A percentile compares a stretch with the other conserved stretches of the same genome.
Evolutionary conservation across 2,113 vertebrate species (phyloP).

Genomic region (Rhabdornis inornatus): DNA sequence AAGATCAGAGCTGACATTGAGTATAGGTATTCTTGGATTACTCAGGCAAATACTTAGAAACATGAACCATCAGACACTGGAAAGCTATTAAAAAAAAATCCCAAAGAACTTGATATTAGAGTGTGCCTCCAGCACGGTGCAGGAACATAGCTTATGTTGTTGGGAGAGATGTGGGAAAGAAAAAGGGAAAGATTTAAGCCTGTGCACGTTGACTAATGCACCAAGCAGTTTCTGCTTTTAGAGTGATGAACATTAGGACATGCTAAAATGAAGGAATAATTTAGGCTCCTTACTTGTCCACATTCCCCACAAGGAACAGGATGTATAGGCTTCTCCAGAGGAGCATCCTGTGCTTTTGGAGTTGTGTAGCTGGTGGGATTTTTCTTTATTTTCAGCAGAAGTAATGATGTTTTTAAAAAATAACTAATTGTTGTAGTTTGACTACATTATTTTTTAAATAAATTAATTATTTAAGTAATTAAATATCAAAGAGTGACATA

Average conservation of each 20-base stretch:
- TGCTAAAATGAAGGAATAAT: background rate
- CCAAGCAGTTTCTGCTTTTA: background rate
- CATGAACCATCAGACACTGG: accelerated
- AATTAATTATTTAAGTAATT: background rate
- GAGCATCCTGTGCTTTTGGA: accelerated
- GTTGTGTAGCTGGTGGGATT: background rate
- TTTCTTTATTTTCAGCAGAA: background rate
- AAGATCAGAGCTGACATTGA: background rate
- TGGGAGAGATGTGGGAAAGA: background rate
- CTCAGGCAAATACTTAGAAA: background rate
- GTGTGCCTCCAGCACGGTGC: background rate
- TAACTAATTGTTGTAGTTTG: too few relatives aligned
- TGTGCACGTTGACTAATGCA: background rate
- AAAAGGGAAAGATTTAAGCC: background rate
- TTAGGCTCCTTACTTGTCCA: background rate
- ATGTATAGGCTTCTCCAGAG: background rate
- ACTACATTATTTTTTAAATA: too few relatives aligned
- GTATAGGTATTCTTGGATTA: background rate
- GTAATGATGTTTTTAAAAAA: background rate
- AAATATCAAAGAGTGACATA: background rate
- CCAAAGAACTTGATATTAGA: background rate
- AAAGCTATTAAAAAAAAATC: background rate
- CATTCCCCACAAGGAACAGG: background rate
- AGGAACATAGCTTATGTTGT: background rate
- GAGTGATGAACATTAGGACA: background rate